A percentile compares a stretch with the other conserved stretches of the same genome.
Conservation (phyloP, 2,113 vertebrate genomes). For the Lethenteron camtschaticum region DNA sequence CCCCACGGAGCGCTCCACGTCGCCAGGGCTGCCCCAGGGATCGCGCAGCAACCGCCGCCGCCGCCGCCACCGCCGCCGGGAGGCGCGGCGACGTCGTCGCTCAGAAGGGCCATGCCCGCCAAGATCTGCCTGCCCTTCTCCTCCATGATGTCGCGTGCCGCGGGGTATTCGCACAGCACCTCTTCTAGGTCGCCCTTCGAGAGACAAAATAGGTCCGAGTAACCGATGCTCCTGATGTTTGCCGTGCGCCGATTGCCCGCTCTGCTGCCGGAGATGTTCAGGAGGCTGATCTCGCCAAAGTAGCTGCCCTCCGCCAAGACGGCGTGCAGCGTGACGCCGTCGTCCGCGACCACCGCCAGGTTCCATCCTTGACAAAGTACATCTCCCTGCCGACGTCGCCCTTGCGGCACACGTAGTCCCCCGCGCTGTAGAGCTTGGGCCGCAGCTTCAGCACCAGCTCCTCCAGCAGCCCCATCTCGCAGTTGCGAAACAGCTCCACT, state of each 20-base stretch:
- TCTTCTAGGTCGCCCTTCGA: slow-evolving; percentile 58
- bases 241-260: slow-evolving; percentile 70
- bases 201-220: slow-evolving; percentile 69
- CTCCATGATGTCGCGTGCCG: slow-evolving; percentile 43
- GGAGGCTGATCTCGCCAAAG: slow-evolving; percentile 92
- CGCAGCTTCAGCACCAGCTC: slow-evolving; percentile 59
- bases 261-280: slow-evolving; percentile 64
- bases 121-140: slow-evolving; percentile 67
- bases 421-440: slow-evolving; percentile 62
- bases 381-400: slow-evolving; percentile 71
- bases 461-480: slow-evolving; percentile 50
- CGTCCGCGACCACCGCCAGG: slow-evolving; percentile 65
- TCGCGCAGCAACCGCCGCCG: slow-evolving; percentile 17
- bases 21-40: too few relatives aligned
- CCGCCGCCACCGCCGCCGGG: slow-evolving; percentile 13
- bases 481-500: slow-evolving; percentile 65
- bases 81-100: slow-evolving; percentile 16
- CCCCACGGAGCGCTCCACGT: slow-evolving; percentile 26
- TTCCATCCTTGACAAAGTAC: slow-evolving; percentile 67
- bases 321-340: slow-evolving; percentile 45
- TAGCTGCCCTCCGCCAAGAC: slow-evolving; percentile 53
- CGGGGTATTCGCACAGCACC: slow-evolving; percentile 51
- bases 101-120: slow-evolving; percentile 47
- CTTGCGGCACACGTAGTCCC: slow-evolving; percentile 63
- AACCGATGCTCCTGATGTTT: slow-evolving; percentile 64